Conservation (phyloP, 2,888 invertebrate genomes). For the Pardosa pseudoannulata region DNA sequence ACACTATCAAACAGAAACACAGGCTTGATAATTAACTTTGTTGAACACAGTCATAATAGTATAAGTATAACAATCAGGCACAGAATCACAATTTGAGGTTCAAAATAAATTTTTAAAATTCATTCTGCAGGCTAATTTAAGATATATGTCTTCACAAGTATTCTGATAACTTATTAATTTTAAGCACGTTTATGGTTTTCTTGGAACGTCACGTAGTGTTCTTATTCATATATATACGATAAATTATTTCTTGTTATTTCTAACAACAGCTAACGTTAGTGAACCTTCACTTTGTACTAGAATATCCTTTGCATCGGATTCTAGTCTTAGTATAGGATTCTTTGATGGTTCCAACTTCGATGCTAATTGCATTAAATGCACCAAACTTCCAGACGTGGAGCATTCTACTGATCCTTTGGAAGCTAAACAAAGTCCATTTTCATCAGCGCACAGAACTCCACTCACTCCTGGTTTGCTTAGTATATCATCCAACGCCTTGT, state of each 20-base stretch:
- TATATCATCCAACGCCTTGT: constrained; percentile 40
- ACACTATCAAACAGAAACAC: too few species aligned
- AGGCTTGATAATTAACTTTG: too few species aligned
- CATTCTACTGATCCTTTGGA: constrained; percentile 46
- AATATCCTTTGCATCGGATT: constrained; percentile 59
- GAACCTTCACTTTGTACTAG: constrained; percentile 43
- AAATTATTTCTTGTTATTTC: constrained; percentile 27
- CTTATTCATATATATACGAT: too few species aligned
- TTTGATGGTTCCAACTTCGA: constrained; percentile 45
- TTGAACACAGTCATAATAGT: too few species aligned
- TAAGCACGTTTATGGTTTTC: too few species aligned
- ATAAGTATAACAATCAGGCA: too few species aligned
- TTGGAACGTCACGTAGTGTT: too few species aligned
- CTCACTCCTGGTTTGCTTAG: constrained; percentile 53
- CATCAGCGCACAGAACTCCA: constrained; percentile 59
- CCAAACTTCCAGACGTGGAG: constrained; percentile 45
- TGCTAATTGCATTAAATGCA: constrained; percentile 59
- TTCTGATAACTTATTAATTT: too few species aligned
- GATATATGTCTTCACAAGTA: too few species aligned
- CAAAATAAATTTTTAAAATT: too few species aligned
- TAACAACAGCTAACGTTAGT: constrained; percentile 49
- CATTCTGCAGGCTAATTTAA: too few species aligned
- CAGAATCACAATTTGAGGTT: too few species aligned
- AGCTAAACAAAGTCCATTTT: constrained; percentile 62
- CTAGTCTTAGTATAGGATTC: constrained; percentile 51